These are phyloP conservation scores for Chloroclystis v-ata DNA, from an alignment of 2,888 invertebrate species.

Conservation along the genomic window DNA sequence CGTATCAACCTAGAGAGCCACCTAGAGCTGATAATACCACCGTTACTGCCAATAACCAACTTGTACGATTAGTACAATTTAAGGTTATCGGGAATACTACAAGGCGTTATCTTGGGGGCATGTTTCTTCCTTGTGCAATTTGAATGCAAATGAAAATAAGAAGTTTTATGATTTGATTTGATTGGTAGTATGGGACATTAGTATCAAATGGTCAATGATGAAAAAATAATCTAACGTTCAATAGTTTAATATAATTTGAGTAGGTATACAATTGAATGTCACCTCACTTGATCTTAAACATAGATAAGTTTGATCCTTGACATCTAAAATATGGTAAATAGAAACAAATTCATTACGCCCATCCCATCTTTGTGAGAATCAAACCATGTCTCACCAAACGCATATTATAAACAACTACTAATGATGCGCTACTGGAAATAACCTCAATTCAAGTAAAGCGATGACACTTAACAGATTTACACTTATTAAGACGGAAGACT, in stretches of 20 bases:
- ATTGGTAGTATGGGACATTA: too few relatives aligned
- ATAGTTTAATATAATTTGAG: too few relatives aligned
- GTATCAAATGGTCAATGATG: too few relatives aligned
- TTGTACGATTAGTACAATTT: background rate
- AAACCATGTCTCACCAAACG: constrained; percentile 28
- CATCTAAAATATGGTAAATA: constrained; percentile 4
- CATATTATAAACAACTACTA: constrained; percentile 31
- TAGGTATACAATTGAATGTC: too few relatives aligned
- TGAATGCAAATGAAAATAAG: too few relatives aligned
- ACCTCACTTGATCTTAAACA: too few relatives aligned
- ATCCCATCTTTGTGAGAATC: constrained; percentile 22
- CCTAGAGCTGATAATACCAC: constrained; percentile 34
- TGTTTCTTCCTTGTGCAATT: too few relatives aligned
- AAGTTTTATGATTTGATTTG: too few relatives aligned
- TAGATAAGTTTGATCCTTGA: background rate
- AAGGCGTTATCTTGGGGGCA: too few relatives aligned
- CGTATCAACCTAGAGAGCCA: constrained; percentile 25
- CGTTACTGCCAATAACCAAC: background rate
- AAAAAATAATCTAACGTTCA: too few relatives aligned
- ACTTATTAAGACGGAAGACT: constrained; percentile 53
- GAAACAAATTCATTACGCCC: constrained; percentile 9
- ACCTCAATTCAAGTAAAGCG: constrained; percentile 40
- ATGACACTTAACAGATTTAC: constrained; percentile 53
- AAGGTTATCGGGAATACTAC: too few relatives aligned
- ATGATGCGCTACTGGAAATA: constrained; percentile 37